Percentiles rank a stretch among this genome's conserved stretches.
These are phyloP conservation scores for Meiosimyza decipiens DNA, from an alignment of 2,888 invertebrate genomes.

Conservation along the genomic window DNA sequence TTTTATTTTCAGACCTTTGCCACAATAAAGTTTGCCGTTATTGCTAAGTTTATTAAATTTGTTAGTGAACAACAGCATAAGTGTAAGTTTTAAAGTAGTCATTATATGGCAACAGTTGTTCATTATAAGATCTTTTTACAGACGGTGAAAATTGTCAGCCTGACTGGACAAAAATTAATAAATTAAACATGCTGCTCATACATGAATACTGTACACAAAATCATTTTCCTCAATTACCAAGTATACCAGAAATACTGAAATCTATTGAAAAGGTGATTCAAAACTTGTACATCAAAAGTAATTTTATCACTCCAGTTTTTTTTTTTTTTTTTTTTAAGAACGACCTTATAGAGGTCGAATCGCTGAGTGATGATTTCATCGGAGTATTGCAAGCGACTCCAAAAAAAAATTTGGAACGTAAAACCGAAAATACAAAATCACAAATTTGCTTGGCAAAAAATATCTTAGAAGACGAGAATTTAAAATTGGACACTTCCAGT, in stretches of 20 bases:
- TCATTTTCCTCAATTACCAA: neutral
- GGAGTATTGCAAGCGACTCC: neutral
- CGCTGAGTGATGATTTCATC: too few relatives aligned
- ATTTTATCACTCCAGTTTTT: neutral
- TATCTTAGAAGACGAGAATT: neutral
- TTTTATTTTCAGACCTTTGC: too few relatives aligned
- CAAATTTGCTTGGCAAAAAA: too few relatives aligned
- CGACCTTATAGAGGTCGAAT: neutral
- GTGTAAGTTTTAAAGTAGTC: too few relatives aligned
- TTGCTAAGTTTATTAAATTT: too few relatives aligned
- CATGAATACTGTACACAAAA: constrained; percentile 12
- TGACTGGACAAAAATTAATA: constrained; percentile 2
- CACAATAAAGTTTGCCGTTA: too few relatives aligned
- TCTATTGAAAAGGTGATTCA: neutral
- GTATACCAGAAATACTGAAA: neutral
- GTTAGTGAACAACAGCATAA: too few relatives aligned
- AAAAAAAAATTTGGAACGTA: neutral
- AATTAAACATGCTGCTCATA: constrained; percentile 5
- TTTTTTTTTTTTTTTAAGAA: neutral
- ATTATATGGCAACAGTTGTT: too few relatives aligned
- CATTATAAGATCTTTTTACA: neutral
- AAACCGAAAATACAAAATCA: too few relatives aligned
- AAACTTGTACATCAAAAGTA: neutral
- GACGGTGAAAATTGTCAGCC: constrained; percentile 4
- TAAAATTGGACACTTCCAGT: neutral